A percentile compares a stretch with the other conserved stretches of the same genome.
These are phyloP conservation scores for Aptenodytes forsteri DNA, from an alignment of 2,113 vertebrate species.

Conservation along the genomic window DNA sequence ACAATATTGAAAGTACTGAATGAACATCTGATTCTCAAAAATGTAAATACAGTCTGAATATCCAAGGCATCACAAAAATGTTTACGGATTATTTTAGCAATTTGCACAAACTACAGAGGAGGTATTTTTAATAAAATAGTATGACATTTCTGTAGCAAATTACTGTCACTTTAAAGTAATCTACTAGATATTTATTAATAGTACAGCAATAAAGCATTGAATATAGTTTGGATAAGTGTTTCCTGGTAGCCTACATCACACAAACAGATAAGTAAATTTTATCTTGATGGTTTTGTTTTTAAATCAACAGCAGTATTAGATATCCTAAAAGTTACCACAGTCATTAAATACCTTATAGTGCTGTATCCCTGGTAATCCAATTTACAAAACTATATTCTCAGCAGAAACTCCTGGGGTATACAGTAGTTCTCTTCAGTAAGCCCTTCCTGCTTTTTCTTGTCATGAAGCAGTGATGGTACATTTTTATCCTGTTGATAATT, in stretches of 20 bases:
- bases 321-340: constrained; percentile 73
- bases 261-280: constrained; percentile 26
- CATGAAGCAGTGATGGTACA: constrained; percentile 57
- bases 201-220: constrained; percentile 10
- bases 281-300: constrained; percentile 40
- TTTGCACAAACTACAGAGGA: constrained; percentile 16
- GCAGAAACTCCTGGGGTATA: constrained; percentile 72
- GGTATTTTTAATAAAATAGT: constrained; percentile 11
- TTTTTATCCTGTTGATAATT: constrained; percentile 74
- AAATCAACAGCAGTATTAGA: constrained; percentile 49
- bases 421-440: constrained; percentile 69
- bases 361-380: constrained; percentile 69
- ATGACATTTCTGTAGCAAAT: constrained; percentile 46
- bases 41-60: constrained; percentile 8
- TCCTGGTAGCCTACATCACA: constrained; percentile 14
- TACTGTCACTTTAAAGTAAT: constrained; percentile 18
- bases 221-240: constrained; percentile 41
- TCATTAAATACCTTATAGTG: constrained; percentile 74
- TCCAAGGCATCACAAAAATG: constrained; percentile 11
- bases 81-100: not conserved
- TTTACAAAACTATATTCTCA: constrained; percentile 74
- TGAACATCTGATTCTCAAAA: constrained; percentile 2
- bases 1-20: not conserved
- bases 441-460: constrained; percentile 68
- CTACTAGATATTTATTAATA: constrained; percentile 22